Conservation (phyloP, 2,797 vertebrate genomes). For the Thamnophis elegans region DNA sequence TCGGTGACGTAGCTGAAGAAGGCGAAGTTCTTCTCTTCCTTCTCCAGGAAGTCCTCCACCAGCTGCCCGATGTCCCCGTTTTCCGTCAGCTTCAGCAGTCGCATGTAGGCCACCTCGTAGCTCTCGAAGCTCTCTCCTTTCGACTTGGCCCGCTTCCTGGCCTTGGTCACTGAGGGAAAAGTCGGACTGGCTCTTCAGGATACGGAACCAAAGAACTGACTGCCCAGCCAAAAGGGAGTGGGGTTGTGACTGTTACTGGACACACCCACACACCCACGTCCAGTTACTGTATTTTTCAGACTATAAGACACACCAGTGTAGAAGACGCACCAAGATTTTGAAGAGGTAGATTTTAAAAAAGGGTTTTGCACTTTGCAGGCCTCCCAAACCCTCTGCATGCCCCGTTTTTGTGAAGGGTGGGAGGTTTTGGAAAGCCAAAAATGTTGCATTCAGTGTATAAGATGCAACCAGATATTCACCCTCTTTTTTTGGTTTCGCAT, state of each 20-base stretch:
- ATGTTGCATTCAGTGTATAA: too few relatives aligned
- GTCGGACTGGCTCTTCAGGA: not conserved
- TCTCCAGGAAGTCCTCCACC: slow-evolving; percentile 42
- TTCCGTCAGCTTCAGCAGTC: slow-evolving; percentile 58
- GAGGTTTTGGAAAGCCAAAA: too few relatives aligned
- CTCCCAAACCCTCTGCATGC: too few relatives aligned
- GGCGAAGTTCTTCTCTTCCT: slow-evolving; percentile 68
- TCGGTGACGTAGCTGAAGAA: slow-evolving; percentile 56
- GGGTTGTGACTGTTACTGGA: not conserved
- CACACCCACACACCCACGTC: not conserved
- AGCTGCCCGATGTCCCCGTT: slow-evolving; percentile 41
- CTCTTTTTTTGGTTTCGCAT: not conserved
- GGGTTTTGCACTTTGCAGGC: too few relatives aligned
- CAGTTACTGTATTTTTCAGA: not conserved
- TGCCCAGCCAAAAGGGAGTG: not conserved
- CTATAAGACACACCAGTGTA: too few relatives aligned
- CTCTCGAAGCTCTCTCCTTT: slow-evolving; percentile 62
- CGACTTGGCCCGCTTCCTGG: slow-evolving; percentile 13
- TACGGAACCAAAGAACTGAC: not conserved
- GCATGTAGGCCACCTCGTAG: slow-evolving; percentile 57
- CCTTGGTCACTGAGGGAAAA: slow-evolving; percentile 50
- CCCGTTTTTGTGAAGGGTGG: too few relatives aligned
- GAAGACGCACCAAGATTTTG: too few relatives aligned
- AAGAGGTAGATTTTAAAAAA: too few relatives aligned
- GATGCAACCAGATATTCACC: too few relatives aligned